Evolutionary conservation across 2,797 vertebrate genomes (phyloP).

Genomic region (Columba guinea): DNA sequence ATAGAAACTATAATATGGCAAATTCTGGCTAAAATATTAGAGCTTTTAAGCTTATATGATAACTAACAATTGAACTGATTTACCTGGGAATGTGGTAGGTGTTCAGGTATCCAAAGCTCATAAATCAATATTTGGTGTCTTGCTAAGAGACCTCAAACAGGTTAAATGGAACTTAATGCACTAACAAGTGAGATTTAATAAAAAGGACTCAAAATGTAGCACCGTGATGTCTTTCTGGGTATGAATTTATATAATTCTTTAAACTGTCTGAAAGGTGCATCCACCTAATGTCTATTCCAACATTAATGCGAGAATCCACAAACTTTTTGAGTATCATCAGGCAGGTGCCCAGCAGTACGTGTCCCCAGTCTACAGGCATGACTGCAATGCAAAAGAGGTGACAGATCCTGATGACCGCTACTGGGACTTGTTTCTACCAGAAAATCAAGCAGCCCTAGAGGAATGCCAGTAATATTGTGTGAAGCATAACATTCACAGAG

Average conservation of each 20-base stretch:
- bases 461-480: neutral
- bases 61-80: neutral
- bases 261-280: neutral
- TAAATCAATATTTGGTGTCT: neutral
- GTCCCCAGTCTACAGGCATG: neutral
- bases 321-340: neutral
- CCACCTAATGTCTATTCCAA: neutral
- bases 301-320: neutral
- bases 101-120: neutral
- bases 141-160: neutral
- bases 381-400: neutral
- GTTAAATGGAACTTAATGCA: neutral
- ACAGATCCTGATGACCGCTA: neutral
- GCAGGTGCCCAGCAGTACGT: neutral
- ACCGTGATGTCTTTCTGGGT: neutral
- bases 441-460: neutral
- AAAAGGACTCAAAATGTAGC: neutral
- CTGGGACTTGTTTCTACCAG: neutral
- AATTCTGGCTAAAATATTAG: neutral
- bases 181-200: neutral
- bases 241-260: neutral
- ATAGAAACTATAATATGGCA: neutral
- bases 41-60: neutral
- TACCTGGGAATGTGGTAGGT: neutral
- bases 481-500: neutral